phyloP scores from a whole-genome alignment of 2,888 invertebrate species.

The Thera britannica region DNA sequence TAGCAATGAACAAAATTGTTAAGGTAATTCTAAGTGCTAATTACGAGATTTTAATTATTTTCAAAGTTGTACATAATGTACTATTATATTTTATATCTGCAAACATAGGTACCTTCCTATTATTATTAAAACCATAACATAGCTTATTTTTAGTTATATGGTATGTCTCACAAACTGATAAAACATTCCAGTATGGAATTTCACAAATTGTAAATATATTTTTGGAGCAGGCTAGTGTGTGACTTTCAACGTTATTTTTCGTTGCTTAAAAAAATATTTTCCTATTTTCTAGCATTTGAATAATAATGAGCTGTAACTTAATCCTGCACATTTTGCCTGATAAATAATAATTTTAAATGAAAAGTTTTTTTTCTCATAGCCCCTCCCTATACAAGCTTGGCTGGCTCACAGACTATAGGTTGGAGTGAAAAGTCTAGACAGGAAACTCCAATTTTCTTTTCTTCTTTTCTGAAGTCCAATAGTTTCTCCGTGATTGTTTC shows the following conservation, averaged over 20 bases:
- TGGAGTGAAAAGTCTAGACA: too few relatives aligned
- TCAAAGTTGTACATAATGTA: constrained; percentile 55
- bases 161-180: constrained; percentile 56
- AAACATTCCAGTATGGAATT: constrained; percentile 78
- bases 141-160: constrained; percentile 44
- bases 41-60: constrained; percentile 44
- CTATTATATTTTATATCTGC: constrained; percentile 51
- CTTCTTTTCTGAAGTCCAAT: too few relatives aligned
- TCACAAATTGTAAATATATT: constrained; percentile 56
- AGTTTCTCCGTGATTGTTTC: too few relatives aligned
- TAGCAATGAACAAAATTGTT: constrained; percentile 49
- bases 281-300: constrained; percentile 33
- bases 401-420: too few relatives aligned
- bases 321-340: constrained; percentile 43
- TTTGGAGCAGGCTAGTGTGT: constrained; percentile 36
- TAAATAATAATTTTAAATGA: constrained; percentile 26
- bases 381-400: neutral
- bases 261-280: constrained; percentile 32
- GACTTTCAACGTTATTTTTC: constrained; percentile 34
- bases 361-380: constrained; percentile 30
- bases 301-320: constrained; percentile 35
- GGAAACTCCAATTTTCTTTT: too few relatives aligned
- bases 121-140: constrained; percentile 43
- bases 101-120: constrained; percentile 40
- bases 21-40: constrained; percentile 40